phyloP scores from a whole-genome alignment of 2,888 invertebrate species.

The Sminthurinus aureus region DNA sequence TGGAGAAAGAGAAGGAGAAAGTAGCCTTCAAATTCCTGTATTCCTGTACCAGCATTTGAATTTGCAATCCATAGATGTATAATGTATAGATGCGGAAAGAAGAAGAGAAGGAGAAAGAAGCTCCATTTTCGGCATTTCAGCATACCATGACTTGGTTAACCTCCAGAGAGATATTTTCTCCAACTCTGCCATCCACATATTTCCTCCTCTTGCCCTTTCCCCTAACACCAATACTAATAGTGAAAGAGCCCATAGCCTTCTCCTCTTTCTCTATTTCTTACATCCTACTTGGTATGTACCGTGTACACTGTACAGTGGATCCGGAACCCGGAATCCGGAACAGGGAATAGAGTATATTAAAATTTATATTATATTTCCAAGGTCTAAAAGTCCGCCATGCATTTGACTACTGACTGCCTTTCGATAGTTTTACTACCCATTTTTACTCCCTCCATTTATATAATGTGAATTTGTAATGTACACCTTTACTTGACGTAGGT shows the following conservation, averaged over 20 bases:
- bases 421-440: background rate
- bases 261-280: too few species aligned
- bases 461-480: too few species aligned
- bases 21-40: background rate
- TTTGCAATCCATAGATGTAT: too few species aligned
- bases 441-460: background rate
- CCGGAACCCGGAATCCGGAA: too few species aligned
- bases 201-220: background rate
- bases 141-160: background rate
- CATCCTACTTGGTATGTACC: too few species aligned
- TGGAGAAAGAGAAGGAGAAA: too few species aligned
- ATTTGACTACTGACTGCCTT: background rate
- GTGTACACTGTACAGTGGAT: too few species aligned
- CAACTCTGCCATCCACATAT: background rate
- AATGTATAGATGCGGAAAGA: too few species aligned
- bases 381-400: background rate
- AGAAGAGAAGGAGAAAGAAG: background rate
- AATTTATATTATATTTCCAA: too few species aligned
- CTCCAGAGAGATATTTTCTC: constrained; percentile 27
- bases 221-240: background rate
- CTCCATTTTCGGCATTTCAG: background rate
- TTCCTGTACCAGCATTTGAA: background rate
- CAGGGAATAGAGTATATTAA: too few species aligned
- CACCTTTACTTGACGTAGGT: background rate
- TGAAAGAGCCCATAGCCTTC: too few species aligned